Percentiles rank a stretch among this genome's conserved stretches.
phyloP scores from a whole-genome alignment of 2,888 invertebrate species.

The Zygothrica quintamaculata region DNA sequence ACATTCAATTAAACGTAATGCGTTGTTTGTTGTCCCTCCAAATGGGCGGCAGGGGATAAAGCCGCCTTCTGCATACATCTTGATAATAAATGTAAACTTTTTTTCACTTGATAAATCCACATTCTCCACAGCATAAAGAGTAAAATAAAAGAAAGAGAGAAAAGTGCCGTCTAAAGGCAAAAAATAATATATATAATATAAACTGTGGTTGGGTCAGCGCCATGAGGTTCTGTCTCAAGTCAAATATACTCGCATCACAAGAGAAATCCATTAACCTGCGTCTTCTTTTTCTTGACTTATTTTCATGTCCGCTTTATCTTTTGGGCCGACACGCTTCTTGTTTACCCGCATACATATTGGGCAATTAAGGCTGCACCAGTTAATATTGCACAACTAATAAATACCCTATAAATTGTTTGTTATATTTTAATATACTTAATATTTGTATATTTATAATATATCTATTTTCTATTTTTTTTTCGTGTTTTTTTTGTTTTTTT shows the following conservation, averaged over 20 bases:
- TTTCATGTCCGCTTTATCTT: constrained; percentile 44
- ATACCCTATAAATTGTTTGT: no score
- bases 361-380: not conserved
- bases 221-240: constrained; percentile 52
- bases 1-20: constrained; percentile 79
- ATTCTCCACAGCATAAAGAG: constrained; percentile 56
- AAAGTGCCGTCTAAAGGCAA: constrained; percentile 29
- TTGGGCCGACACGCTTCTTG: constrained; percentile 19
- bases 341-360: constrained; percentile 21
- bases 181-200: constrained; percentile 29
- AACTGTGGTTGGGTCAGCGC: constrained; percentile 52
- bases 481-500: no score
- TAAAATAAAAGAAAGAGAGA: constrained; percentile 64
- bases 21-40: constrained; percentile 72
- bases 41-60: constrained; percentile 12
- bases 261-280: constrained; percentile 78
- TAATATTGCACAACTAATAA: no score
- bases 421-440: no score
- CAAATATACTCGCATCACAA: constrained; percentile 68
- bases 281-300: constrained; percentile 52
- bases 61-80: constrained; percentile 26
- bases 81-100: constrained; percentile 76
- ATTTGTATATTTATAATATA: not conserved
- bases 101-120: constrained; percentile 64
- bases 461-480: not conserved